Base-by-base conservation (phyloP, 2,797 vertebrate species). In the Ficedula albicollis region DNA sequence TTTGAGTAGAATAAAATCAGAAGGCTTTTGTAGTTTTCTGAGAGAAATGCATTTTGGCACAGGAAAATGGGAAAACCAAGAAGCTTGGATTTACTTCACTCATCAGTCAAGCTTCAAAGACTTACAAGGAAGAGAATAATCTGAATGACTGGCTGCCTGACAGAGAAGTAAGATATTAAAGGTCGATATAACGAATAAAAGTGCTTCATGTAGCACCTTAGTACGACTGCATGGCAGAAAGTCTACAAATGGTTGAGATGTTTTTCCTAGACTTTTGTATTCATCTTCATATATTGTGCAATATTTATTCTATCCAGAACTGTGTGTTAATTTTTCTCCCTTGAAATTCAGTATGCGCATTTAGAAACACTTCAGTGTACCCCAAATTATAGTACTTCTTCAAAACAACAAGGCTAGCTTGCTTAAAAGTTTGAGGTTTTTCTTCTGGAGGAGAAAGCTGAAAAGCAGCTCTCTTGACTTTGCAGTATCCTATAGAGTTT, bases 11-110 rank as follows among this genome's bases (percentile, higher is more conserved):
- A 89, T 88, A 91, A 92, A 87, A 76, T 78, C 58, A 83, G 67
- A 91, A 62, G 20, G 14, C 67, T 97, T 97, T 96, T 97, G 68
- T 96, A 83, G 58, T 95, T 93, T 92, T 73, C 66, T 89, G 87
- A 95, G 58, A 91, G 62, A 96, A 95, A 94, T 79, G 43, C 7
- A 82, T 81, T 55, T 75, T 96, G 93, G 80, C 91, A 75, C 34
- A 78, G 54, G 43, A 66, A 85, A 89, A 89, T 64, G 19, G 30
- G 26, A 10, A 76, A 73, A 78, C 73, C 39, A 70, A 75, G 70
- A 56, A 89, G 5, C n/a, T 87, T 87, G 60, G 67, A 49, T 94
- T 96, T 93, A 81, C 75, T 96, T 96, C 82, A 86, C 34, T 91
- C 70, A 56, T 34, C 20, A 66, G 43, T 73, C 72, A 84, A 88